Percentiles rank a stretch among this genome's conserved stretches.
Conservation (phyloP, 2,888 invertebrate genomes). For the Synanthedon tipuliformis region DNA sequence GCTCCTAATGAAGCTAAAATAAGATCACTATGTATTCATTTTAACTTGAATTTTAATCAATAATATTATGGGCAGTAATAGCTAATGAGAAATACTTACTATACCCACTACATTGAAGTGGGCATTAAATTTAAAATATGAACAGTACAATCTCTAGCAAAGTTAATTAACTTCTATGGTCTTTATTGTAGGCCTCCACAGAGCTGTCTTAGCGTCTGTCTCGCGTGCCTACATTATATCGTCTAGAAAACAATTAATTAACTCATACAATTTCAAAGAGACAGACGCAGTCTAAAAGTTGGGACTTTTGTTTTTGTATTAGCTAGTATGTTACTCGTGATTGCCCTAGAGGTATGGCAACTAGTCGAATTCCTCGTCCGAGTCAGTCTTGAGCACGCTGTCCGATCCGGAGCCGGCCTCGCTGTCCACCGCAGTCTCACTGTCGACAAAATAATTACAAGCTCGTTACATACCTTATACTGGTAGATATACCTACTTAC, state of each 20-base stretch:
- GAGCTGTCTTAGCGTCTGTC: not conserved
- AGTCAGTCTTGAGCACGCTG: conserved; percentile 61
- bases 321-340: not conserved
- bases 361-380: conserved; percentile 62
- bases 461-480: not conserved
- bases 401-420: conserved; percentile 59
- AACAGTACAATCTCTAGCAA: no score
- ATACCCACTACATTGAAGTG: no score
- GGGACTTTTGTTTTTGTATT: not conserved
- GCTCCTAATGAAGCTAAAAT: no score
- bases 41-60: no score
- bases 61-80: no score
- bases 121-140: no score
- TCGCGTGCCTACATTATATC: not conserved
- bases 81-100: no score
- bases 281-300: not conserved
- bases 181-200: not conserved
- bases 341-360: not conserved
- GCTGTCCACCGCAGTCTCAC: conserved; percentile 55
- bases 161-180: no score
- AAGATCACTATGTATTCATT: no score
- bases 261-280: not conserved
- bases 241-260: not conserved
- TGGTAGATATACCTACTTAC: not conserved
- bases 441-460: conserved; percentile 15